Percentiles rank a stretch among this genome's conserved stretches.
phyloP scores from a whole-genome alignment of 1,140 invertebrate species.

The Mactra quadrangularis region DNA sequence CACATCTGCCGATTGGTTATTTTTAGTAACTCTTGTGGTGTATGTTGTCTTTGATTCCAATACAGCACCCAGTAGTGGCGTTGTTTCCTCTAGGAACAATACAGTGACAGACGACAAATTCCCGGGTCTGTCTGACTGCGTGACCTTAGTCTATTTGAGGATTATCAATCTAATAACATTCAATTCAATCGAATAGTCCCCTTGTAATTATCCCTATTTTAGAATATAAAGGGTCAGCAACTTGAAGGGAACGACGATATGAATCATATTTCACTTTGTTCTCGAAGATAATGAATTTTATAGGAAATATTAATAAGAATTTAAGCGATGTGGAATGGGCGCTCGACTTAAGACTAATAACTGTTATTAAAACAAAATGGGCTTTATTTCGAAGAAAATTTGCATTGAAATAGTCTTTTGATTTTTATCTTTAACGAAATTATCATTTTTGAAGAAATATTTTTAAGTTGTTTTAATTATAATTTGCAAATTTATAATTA shows the following conservation, averaged over 20 bases:
- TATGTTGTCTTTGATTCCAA: constrained; percentile 56
- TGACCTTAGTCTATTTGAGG: constrained; percentile 54
- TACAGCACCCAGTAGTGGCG: constrained; percentile 46
- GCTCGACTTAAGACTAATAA: not conserved
- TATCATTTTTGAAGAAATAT: too few species aligned
- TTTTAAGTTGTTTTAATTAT: too few species aligned
- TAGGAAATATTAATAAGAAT: not conserved
- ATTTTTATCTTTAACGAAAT: too few species aligned
- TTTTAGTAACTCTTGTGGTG: constrained; percentile 53
- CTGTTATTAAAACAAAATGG: not conserved
- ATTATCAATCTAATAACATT: constrained; percentile 57
- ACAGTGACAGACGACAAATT: constrained; percentile 46
- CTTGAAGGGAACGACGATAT: constrained; percentile 35
- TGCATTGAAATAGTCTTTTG: not conserved
- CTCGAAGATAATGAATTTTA: not conserved
- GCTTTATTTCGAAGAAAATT: not conserved
- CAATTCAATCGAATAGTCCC: constrained; percentile 32
- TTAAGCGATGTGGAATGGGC: not conserved
- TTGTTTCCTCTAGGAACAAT: constrained; percentile 37
- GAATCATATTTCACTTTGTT: constrained; percentile 51
- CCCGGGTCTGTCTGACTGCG: constrained; percentile 27
- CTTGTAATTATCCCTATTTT: constrained; percentile 56
- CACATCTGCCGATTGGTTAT: constrained; percentile 46
- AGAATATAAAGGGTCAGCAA: constrained; percentile 36
- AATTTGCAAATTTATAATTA: too few species aligned